These are phyloP conservation scores for Athene cunicularia DNA, from an alignment of 2,113 vertebrate genomes.

Conservation along the genomic window DNA sequence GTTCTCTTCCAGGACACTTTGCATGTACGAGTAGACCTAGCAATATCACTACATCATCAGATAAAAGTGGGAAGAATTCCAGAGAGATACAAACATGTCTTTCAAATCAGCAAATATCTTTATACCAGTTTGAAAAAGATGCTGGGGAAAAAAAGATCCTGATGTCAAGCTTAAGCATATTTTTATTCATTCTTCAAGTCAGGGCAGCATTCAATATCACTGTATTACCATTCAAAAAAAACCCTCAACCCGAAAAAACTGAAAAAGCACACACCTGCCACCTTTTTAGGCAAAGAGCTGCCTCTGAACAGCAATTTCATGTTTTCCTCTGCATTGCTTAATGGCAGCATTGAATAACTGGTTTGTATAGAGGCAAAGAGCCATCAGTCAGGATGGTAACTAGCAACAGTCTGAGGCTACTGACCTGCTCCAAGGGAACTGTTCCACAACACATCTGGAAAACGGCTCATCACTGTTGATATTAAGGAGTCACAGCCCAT, in stretches of 20 bases:
- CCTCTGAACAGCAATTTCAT: not conserved
- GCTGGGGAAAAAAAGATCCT: not conserved
- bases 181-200: not conserved
- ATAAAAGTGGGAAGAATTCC: not conserved
- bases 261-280: not conserved
- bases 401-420: not conserved
- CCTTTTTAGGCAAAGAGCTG: not conserved
- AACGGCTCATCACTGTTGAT: not conserved
- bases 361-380: not conserved
- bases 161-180: not conserved
- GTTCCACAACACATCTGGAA: not conserved
- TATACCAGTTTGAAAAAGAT: not conserved
- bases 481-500: not conserved
- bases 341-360: not conserved
- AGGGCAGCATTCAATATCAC: not conserved
- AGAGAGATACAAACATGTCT: not conserved
- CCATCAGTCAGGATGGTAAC: not conserved
- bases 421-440: not conserved
- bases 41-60: not conserved
- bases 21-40: not conserved
- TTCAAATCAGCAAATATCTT: not conserved
- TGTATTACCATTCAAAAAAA: not conserved
- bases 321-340: not conserved
- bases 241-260: not conserved
- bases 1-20: not conserved